phyloP scores from a whole-genome alignment of 1,140 invertebrate species.

The Brachionus rubens region DNA sequence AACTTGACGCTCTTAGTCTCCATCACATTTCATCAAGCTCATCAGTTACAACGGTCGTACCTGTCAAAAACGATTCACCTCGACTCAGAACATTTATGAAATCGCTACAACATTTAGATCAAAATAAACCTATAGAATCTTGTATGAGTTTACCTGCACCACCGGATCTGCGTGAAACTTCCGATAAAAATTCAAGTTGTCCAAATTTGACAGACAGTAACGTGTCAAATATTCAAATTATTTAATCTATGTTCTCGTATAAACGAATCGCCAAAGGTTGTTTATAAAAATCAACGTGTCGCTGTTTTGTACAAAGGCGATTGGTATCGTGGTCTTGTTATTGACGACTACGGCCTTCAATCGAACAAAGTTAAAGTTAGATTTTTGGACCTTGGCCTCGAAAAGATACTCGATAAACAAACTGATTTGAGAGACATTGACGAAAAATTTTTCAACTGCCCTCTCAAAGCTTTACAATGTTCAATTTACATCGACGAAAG shows the following conservation, averaged over 20 bases:
- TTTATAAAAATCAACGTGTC: background rate
- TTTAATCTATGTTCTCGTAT: background rate
- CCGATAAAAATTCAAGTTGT: background rate
- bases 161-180: background rate
- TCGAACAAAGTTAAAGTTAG: slow-evolving; percentile 8
- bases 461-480: slow-evolving; percentile 3
- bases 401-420: slow-evolving; percentile 2
- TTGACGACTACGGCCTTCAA: background rate
- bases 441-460: slow-evolving; percentile 42
- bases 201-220: background rate
- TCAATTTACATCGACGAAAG: slow-evolving; percentile 14
- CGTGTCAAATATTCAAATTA: slow-evolving; percentile 5
- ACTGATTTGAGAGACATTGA: slow-evolving; percentile 14
- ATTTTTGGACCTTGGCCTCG: slow-evolving; percentile 24
- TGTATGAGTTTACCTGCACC: background rate
- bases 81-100: slow-evolving; percentile 31
- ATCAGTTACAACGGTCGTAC: background rate
- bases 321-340: slow-evolving; percentile 4
- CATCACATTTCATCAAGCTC: background rate
- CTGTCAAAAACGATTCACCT: background rate
- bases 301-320: slow-evolving; percentile 21
- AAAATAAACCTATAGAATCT: background rate
- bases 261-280: background rate
- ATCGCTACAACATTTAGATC: background rate
- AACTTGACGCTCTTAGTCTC: background rate